Percentiles rank a stretch among this genome's conserved stretches.
Conservation (phyloP, 2,888 invertebrate species). For the Megalurothrips usitatus region DNA sequence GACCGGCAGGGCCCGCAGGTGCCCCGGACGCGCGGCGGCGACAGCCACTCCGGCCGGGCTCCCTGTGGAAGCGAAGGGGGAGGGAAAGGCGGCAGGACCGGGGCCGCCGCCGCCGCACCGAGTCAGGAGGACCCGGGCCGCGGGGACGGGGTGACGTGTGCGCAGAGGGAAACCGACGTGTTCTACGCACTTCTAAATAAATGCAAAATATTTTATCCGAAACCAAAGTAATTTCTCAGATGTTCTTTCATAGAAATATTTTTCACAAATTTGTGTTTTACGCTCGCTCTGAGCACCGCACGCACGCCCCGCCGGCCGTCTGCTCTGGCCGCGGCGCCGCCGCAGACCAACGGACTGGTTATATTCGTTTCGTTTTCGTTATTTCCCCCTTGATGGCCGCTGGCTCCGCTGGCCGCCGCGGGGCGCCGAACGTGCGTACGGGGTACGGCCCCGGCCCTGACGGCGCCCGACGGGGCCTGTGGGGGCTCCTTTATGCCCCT, state of each 20-base stretch:
- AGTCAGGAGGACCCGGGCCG: too few species aligned
- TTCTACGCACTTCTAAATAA: too few species aligned
- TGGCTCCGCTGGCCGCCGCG: too few species aligned
- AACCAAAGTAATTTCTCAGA: too few species aligned
- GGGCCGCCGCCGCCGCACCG: not conserved
- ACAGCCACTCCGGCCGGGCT: not conserved
- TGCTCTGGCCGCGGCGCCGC: not conserved
- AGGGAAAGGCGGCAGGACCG: not conserved
- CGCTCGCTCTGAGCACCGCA: too few species aligned
- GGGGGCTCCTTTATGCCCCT: not conserved
- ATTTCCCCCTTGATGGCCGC: not conserved
- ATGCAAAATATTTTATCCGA: too few species aligned
- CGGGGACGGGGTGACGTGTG: too few species aligned
- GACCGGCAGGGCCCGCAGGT: not conserved
- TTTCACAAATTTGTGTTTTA: too few species aligned
- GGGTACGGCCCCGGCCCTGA: not conserved
- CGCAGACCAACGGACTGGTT: not conserved
- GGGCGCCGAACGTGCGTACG: not conserved
- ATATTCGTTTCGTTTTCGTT: not conserved
- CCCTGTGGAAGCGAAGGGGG: too few species aligned
- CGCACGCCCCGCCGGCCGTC: too few species aligned
- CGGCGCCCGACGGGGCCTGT: not conserved
- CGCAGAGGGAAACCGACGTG: too few species aligned
- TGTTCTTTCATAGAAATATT: too few species aligned
- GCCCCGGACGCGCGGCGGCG: not conserved